Percentiles rank a stretch among this genome's conserved stretches.
Conservation (phyloP, 2,888 invertebrate genomes). For the Sphecodes monilicornis region DNA sequence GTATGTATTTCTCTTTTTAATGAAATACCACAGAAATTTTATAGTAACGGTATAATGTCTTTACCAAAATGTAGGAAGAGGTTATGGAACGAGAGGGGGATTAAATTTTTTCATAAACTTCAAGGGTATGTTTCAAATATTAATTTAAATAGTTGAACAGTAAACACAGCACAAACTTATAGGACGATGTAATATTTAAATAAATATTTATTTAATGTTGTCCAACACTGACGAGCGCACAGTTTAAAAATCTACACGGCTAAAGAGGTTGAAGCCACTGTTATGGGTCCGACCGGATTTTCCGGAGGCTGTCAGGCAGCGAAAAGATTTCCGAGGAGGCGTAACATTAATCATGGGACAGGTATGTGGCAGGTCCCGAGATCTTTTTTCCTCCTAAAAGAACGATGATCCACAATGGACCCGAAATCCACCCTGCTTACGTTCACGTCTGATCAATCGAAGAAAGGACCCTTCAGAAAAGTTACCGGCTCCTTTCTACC, state of each 20-base stretch:
- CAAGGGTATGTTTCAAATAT: too few relatives aligned
- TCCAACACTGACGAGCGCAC: too few relatives aligned
- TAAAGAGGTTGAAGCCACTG: not conserved
- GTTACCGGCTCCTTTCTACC: conserved; percentile 48
- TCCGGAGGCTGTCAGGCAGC: conserved; percentile 33
- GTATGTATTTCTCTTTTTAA: too few relatives aligned
- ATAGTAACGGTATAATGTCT: too few relatives aligned
- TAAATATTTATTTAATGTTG: too few relatives aligned
- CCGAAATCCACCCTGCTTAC: conserved; percentile 41
- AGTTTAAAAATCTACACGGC: not conserved
- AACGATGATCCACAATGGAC: conserved; percentile 65
- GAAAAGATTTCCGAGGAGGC: conserved; percentile 51
- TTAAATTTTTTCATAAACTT: too few relatives aligned
- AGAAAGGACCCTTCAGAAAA: conserved; percentile 57
- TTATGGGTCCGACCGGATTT: conserved; percentile 39
- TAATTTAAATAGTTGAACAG: too few relatives aligned
- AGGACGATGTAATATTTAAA: too few relatives aligned
- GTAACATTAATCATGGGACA: conserved; percentile 80
- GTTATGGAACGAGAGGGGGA: too few relatives aligned
- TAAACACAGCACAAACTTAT: too few relatives aligned
- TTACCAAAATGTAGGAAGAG: too few relatives aligned
- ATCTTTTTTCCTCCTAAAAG: conserved; percentile 66
- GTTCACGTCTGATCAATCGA: conserved; percentile 59
- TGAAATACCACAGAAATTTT: too few relatives aligned
- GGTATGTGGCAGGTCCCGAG: conserved; percentile 69